phyloP scores from a whole-genome alignment of 2,888 invertebrate genomes.

The Eurytoma californica region DNA sequence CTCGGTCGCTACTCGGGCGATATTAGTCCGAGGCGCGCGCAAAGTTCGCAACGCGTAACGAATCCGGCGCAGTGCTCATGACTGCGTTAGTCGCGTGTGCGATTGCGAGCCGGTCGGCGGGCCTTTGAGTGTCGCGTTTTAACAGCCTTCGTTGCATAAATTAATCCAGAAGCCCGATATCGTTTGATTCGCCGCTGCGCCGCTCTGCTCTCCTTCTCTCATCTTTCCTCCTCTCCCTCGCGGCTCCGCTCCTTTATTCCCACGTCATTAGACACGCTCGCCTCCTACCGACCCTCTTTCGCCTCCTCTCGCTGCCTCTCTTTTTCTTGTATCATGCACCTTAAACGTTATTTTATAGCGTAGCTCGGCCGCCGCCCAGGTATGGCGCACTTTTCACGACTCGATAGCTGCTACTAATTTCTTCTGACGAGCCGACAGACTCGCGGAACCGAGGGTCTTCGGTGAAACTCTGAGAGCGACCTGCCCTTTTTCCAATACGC shows the following conservation, averaged over 20 bases:
- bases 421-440: constrained; percentile 68
- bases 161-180: constrained; percentile 74
- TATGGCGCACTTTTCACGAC: constrained; percentile 64
- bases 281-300: constrained; percentile 23
- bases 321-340: constrained; percentile 54
- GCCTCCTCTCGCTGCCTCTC: constrained; percentile 48
- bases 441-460: constrained; percentile 41
- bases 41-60: constrained; percentile 53
- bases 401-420: constrained; percentile 66
- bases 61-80: constrained; percentile 51
- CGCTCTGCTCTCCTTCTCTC: constrained; percentile 39
- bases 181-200: constrained; percentile 73
- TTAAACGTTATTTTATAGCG: constrained; percentile 44
- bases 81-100: constrained; percentile 65
- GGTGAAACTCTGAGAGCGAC: constrained; percentile 29
- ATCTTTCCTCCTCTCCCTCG: constrained; percentile 22
- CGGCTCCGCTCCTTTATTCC: constrained; percentile 56
- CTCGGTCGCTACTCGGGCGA: constrained; percentile 16
- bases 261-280: constrained; percentile 55
- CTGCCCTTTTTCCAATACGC: constrained; percentile 9
- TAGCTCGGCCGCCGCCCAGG: constrained; percentile 7
- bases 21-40: constrained; percentile 22
- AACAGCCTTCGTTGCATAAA: constrained; percentile 74
- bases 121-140: constrained; percentile 74
- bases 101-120: constrained; percentile 65